Conservation (phyloP, 2,797 vertebrate genomes). For the Catharus ustulatus region DNA sequence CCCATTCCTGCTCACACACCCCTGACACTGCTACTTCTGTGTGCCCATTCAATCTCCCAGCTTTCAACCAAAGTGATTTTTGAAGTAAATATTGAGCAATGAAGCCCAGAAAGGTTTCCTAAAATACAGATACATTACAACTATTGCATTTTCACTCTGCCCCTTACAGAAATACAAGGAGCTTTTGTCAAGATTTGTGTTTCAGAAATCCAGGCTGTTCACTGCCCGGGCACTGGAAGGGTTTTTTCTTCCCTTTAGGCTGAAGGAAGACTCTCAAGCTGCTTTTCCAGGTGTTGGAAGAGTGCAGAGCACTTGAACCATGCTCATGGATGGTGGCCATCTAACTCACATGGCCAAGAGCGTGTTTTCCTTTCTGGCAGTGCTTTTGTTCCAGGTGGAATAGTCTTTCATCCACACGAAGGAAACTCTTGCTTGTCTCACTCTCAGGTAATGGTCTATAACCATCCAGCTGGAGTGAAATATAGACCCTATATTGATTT, state of each 20-base stretch:
- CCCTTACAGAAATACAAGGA: not conserved
- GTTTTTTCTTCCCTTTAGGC: not conserved
- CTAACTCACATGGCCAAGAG: not conserved
- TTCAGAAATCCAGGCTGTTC: not conserved
- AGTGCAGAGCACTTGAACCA: slow-evolving; percentile 41
- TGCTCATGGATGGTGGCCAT: slow-evolving; percentile 48
- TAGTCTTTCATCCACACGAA: not conserved
- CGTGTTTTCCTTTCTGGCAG: slow-evolving; percentile 34
- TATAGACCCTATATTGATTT: accelerated
- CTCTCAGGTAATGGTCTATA: slow-evolving; percentile 21
- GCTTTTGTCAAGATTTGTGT: not conserved
- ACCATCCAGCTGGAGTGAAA: not conserved
- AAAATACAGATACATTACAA: not conserved
- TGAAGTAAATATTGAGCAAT: not conserved
- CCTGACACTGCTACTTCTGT: not conserved
- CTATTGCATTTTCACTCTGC: not conserved
- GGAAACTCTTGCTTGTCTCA: slow-evolving; percentile 36
- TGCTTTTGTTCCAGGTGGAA: slow-evolving; percentile 63
- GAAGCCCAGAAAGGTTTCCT: not conserved
- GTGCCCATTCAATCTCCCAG: not conserved
- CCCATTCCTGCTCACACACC: not conserved
- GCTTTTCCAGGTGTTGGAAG: slow-evolving; percentile 66
- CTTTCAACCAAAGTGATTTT: not conserved
- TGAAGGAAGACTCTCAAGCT: not conserved
- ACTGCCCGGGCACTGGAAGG: not conserved